Base-by-base conservation (phyloP, 2,888 invertebrate genomes). In the Synergus laeviventris region DNA sequence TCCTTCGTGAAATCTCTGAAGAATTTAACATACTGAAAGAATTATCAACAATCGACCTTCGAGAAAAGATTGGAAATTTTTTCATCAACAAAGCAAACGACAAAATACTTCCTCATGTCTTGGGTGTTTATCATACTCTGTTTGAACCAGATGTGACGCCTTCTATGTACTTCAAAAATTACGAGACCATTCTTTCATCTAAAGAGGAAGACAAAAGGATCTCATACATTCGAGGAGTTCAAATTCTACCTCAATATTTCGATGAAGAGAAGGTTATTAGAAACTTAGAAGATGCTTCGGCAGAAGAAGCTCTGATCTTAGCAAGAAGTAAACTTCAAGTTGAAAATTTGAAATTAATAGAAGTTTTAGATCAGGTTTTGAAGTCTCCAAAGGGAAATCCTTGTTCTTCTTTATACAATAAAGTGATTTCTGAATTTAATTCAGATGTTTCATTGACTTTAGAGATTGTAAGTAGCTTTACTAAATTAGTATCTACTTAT, bases 21-120 rank as follows among this genome's bases (percentile, higher is more conserved):
- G 70, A 70, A 70, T 70, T 70, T 31, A 11, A 8, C 5, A n/a
- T 18, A 3, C n/a, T 70, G 4, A 70, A 70, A 36, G 18, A 12
- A 49, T 49, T n/a, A 3, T 16, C 49, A 16, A 45, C 70, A 49
- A 31, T 31, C 1, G 49, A 89, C 86, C 24, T 24, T 31, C 49
- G 45, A 11, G 70, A 49, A n/a, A n/a, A 70, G n/a, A 70, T 70
- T 16, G 36, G 36, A 70, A 31, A 54, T 31, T 54, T 49, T 11
- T 70, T 70, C 11, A 16, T n/a, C 16, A 49, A 70, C 12, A 54
- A 70, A 4, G 49, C 49, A 1, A 9, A 54, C 49, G 70, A 70
- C 4, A 45, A 54, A 70, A 70, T 70, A 9, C 70, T 70, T n/a
- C 70, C 70, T 45, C 70, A 70, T 24, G 9, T 70, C 7, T 31